Evolutionary conservation across 2,888 invertebrate genomes (phyloP), one percentile per base, ranked within the genome.

Genomic region (Beris chalybata): DNA sequence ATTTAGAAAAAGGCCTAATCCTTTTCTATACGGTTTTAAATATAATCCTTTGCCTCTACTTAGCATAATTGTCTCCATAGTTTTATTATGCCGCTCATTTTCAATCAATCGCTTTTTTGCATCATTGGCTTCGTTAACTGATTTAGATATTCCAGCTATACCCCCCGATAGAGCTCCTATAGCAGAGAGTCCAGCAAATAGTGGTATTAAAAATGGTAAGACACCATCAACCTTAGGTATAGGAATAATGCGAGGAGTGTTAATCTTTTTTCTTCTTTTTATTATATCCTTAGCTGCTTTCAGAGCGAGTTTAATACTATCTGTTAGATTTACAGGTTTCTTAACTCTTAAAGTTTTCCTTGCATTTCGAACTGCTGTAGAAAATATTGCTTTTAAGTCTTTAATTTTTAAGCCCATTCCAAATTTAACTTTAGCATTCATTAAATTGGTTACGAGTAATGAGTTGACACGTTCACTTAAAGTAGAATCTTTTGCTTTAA

Each of bases 61-160:
- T 22, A 77, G 59, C 30, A 74, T 76, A 52, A 77, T 76, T 53
- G 74, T 70, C 73, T 79, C 79, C 76, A 79, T 78, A n/a, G 68
- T 70, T 70, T 72, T 67, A 70, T 79, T 79, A 68, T 77, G 78
- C 5, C 76, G 71, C 57, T 72, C 64, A 30, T 68, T 71, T 71
- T 79, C 77, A 15, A 70, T 66, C 48, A 76, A 70, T 68, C 74
- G 65, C 69, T 75, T 68, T 73, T 73, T 71, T 9, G 76, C 76
- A 56, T 64, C 66, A 67, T 74, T 76, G 4, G 75, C 72, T 61
- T 76, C 72, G 68, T 76, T 76, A 11, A 76, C 72, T 15, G 77
- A 74, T 65, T 76, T 78, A 4, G 74, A 73, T 38, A 79, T 74
- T 61, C 75, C 75, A 12, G 77, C 73, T 43, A 75, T 75, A 32